Conservation (phyloP, 1,140 invertebrate genomes). For the Neodiprion virginianus region DNA sequence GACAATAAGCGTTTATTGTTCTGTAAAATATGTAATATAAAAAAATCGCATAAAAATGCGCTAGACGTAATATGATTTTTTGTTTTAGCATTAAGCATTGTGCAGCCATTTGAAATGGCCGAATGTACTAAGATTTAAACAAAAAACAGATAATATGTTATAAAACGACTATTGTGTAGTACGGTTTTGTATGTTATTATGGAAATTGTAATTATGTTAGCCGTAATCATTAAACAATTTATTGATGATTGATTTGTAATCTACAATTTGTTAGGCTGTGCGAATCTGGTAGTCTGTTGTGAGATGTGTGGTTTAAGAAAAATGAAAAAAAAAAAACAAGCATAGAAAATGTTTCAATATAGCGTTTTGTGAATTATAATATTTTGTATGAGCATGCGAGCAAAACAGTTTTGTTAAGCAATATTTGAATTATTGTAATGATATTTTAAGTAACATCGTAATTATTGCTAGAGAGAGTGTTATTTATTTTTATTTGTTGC, state of each 20-base stretch:
- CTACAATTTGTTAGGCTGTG: constrained; percentile 55
- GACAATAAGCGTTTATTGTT: constrained; percentile 57
- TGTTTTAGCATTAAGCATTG: constrained; percentile 28
- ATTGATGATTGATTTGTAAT: constrained; percentile 41
- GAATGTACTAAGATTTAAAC: neutral
- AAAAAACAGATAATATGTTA: neutral
- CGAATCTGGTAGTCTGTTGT: constrained; percentile 57
- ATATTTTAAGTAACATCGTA: constrained; percentile 55
- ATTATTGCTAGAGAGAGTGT: constrained; percentile 62
- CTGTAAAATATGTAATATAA: constrained; percentile 60
- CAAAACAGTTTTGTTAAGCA: constrained; percentile 50
- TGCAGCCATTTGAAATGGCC: constrained; percentile 3
- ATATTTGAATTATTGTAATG: constrained; percentile 56
- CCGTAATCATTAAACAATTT: constrained; percentile 25
- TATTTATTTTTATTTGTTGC: constrained; percentile 66
- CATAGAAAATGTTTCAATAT: constrained; percentile 21
- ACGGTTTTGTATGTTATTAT: constrained; percentile 8
- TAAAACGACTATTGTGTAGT: neutral
- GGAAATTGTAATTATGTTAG: neutral
- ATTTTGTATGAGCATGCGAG: constrained; percentile 12
- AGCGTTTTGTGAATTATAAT: constrained; percentile 28
- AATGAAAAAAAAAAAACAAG: constrained; percentile 18
- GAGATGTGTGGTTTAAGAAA: constrained; percentile 36
- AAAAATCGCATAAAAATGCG: constrained; percentile 36
- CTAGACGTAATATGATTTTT: constrained; percentile 38